Percentiles rank a stretch among this genome's conserved stretches.
Evolutionary conservation across 2,113 vertebrate species (phyloP).

Genomic region (Nesogale talazaci): DNA sequence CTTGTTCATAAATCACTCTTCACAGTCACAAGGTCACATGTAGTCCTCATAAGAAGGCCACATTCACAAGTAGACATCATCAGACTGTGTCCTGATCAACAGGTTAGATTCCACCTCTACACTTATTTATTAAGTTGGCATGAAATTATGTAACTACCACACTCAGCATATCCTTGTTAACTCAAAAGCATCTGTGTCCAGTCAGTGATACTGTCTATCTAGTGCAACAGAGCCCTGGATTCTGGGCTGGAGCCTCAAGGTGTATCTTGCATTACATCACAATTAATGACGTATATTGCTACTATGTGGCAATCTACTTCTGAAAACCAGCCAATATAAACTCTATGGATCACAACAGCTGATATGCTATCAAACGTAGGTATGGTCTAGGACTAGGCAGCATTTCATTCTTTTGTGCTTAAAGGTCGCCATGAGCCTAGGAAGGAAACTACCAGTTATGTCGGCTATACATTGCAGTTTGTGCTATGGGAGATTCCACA

Average conservation of each 20-base stretch:
- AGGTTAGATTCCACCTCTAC: too few relatives aligned
- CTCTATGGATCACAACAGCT: background rate
- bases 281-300: background rate
- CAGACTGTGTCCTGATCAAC: too few relatives aligned
- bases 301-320: background rate
- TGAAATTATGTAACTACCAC: too few relatives aligned
- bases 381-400: background rate
- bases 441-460: background rate
- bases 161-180: background rate
- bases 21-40: too few relatives aligned
- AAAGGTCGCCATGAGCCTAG: background rate
- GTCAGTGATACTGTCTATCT: background rate
- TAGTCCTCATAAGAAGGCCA: too few relatives aligned
- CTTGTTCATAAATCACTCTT: too few relatives aligned
- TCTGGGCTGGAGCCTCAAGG: background rate
- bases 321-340: background rate
- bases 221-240: background rate
- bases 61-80: too few relatives aligned
- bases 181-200: background rate
- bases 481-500: background rate
- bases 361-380: background rate
- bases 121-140: too few relatives aligned
- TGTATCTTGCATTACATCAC: background rate
- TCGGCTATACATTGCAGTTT: background rate
- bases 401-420: background rate